Conservation (phyloP, 2,888 invertebrate genomes). For the Drosophila falleni region DNA sequence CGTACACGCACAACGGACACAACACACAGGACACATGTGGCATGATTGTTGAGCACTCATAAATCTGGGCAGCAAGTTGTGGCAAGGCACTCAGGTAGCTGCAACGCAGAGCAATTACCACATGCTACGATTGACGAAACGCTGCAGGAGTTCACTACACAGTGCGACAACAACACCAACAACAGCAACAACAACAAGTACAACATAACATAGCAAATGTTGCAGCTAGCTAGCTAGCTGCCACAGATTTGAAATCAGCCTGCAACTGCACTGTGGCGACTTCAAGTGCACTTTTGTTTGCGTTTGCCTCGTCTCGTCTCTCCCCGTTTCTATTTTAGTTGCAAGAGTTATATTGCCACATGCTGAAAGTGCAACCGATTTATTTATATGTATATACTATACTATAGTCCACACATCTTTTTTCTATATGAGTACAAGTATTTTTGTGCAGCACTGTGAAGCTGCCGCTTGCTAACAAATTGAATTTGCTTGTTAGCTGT, state of each 20-base stretch:
- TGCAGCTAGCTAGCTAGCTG: conserved; percentile 4
- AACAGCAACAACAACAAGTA: not conserved
- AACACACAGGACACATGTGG: conserved; percentile 35
- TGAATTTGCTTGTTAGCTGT: conserved; percentile 67
- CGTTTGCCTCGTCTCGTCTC: conserved; percentile 7
- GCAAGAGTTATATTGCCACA: conserved; percentile 61
- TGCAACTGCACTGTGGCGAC: conserved; percentile 56
- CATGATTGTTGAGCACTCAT: conserved; percentile 53
- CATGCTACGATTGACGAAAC: conserved; percentile 72
- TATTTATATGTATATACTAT: conserved; percentile 59
- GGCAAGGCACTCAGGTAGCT: conserved; percentile 42
- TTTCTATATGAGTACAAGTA: conserved; percentile 9
- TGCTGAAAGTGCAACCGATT: conserved; percentile 67
- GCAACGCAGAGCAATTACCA: conserved; percentile 69
- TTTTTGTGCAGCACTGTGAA: conserved; percentile 31
- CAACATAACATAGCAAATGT: conserved; percentile 4
- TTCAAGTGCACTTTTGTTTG: conserved; percentile 68
- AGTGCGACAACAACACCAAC: conserved; percentile 7
- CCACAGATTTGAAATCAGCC: conserved; percentile 3
- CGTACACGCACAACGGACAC: conserved; percentile 11
- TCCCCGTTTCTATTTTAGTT: conserved; percentile 24
- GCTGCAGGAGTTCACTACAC: conserved; percentile 69
- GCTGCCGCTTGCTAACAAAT: conserved; percentile 43
- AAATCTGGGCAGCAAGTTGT: conserved; percentile 51
- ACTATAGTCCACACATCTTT: conserved; percentile 10